These are phyloP conservation scores for Chrysomallon squamiferum DNA, from an alignment of 1,140 invertebrate species.

Conservation along the genomic window DNA sequence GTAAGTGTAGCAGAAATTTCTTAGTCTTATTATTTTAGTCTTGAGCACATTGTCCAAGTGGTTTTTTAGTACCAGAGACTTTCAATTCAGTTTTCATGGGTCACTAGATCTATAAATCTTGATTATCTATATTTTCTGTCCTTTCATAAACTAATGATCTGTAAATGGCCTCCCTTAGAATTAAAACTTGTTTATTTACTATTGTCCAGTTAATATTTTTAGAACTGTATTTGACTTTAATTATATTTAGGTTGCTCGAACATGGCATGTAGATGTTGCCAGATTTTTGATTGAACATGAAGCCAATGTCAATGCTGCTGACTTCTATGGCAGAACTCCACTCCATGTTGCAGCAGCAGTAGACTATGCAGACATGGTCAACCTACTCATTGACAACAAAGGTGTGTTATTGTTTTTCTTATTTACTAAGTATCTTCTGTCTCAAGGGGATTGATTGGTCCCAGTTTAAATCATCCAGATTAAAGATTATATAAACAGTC, in stretches of 20 bases:
- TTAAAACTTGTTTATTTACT: background rate
- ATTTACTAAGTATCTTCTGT: no score
- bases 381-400: slow-evolving; percentile 52
- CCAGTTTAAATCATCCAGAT: no score
- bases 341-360: slow-evolving; percentile 60
- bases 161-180: background rate
- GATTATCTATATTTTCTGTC: background rate
- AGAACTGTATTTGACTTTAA: background rate
- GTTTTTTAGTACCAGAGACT: background rate
- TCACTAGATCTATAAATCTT: background rate
- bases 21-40: background rate
- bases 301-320: slow-evolving; percentile 47
- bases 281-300: slow-evolving; percentile 51
- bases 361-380: slow-evolving; percentile 55
- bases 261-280: slow-evolving; percentile 56
- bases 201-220: background rate
- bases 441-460: no score
- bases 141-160: slow-evolving; percentile 1
- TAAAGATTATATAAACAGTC: no score
- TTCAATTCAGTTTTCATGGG: background rate
- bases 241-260: slow-evolving; percentile 34
- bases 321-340: slow-evolving; percentile 53
- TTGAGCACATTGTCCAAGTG: slow-evolving; percentile 20
- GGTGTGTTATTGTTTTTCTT: slow-evolving; percentile 27
- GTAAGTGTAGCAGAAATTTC: slow-evolving; percentile 20